phyloP scores from a whole-genome alignment of 2,888 invertebrate species.

The Shargacucullia verbasci region DNA sequence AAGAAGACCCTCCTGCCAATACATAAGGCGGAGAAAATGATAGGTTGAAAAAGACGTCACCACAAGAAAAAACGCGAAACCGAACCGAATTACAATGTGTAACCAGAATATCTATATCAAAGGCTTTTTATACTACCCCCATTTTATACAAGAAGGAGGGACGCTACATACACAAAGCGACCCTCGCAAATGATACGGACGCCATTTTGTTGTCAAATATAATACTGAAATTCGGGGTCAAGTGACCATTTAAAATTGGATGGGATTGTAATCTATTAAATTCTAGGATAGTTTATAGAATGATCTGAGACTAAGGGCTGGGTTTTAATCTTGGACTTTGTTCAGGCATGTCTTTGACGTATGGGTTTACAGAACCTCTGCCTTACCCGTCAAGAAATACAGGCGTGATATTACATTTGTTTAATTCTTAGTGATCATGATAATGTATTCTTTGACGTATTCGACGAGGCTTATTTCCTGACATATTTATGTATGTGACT shows the following conservation, averaged over 20 bases:
- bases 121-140: slow-evolving; percentile 40
- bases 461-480: too few relatives aligned
- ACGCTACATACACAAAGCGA: slow-evolving; percentile 47
- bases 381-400: too few relatives aligned
- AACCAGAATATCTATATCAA: slow-evolving; percentile 51
- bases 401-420: too few relatives aligned
- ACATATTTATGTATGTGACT: too few relatives aligned
- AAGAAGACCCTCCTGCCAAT: too few relatives aligned
- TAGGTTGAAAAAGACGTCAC: not conserved
- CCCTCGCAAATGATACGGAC: slow-evolving; percentile 38
- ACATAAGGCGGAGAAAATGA: not conserved
- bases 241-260: slow-evolving; percentile 23
- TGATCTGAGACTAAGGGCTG: too few relatives aligned
- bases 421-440: too few relatives aligned
- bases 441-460: too few relatives aligned
- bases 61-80: slow-evolving; percentile 20
- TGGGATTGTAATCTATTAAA: not conserved
- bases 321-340: too few relatives aligned
- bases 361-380: too few relatives aligned
- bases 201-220: slow-evolving; percentile 48
- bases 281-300: too few relatives aligned
- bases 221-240: slow-evolving; percentile 30
- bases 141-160: slow-evolving; percentile 36
- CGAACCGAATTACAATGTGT: slow-evolving; percentile 19
- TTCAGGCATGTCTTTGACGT: too few relatives aligned